Percentiles rank a stretch among this genome's conserved stretches.
Evolutionary conservation across 2,113 vertebrate species (phyloP).

Genomic region (Misgurnus mizolepis): DNA sequence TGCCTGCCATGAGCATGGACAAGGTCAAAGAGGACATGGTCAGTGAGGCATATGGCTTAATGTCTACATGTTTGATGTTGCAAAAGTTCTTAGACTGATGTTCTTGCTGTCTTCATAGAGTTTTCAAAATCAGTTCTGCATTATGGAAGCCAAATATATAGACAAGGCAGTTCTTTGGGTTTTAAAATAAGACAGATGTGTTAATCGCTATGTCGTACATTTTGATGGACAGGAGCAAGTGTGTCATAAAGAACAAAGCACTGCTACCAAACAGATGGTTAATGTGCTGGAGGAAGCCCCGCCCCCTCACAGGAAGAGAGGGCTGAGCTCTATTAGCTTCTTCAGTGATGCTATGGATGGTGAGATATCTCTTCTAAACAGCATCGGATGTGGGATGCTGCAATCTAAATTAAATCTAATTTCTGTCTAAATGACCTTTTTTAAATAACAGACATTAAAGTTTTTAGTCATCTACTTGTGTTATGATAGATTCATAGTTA

Average conservation of each 20-base stretch:
- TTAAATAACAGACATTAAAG: too few relatives aligned
- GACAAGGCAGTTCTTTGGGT: too few relatives aligned
- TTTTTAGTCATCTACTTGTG: neutral
- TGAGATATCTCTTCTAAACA: constrained; percentile 63
- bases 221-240: constrained; percentile 54
- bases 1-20: constrained; percentile 81
- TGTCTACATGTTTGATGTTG: too few relatives aligned
- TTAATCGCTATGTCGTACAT: constrained; percentile 6
- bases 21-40: constrained; percentile 81
- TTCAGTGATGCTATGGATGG: constrained; percentile 94
- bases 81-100: too few relatives aligned
- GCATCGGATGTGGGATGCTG: too few relatives aligned
- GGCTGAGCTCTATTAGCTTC: constrained; percentile 90
- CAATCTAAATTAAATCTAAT: too few relatives aligned
- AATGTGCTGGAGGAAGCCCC: constrained; percentile 65
- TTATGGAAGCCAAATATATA: too few relatives aligned
- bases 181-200: neutral
- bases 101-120: too few relatives aligned
- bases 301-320: constrained; percentile 79
- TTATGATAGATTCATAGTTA: neutral
- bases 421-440: too few relatives aligned
- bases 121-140: too few relatives aligned
- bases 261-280: constrained; percentile 67
- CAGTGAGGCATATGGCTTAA: constrained; percentile 58
- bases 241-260: constrained; percentile 51